phyloP scores from a whole-genome alignment of 2,888 invertebrate species.

The Zhengitettix transpicula region DNA sequence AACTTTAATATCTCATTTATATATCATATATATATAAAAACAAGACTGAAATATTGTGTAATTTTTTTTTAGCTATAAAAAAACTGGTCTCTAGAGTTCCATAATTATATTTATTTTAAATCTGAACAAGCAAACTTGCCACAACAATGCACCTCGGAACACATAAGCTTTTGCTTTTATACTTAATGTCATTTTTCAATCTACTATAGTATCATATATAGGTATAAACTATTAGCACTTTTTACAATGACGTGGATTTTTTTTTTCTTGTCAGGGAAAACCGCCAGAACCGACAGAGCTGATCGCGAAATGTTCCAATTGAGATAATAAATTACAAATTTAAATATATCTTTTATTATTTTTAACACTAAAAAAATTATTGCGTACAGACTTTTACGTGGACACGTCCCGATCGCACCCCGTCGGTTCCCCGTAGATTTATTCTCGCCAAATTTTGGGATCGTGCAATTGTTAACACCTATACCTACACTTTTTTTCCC shows the following conservation, averaged over 20 bases:
- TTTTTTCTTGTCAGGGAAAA: too few relatives aligned
- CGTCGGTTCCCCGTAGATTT: too few relatives aligned
- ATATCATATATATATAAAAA: constrained; percentile 5
- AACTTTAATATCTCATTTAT: constrained; percentile 4
- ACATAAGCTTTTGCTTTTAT: constrained; percentile 9
- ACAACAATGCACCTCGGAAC: constrained; percentile 9
- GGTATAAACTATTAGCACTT: constrained; percentile 3
- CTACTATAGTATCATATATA: constrained; percentile 4
- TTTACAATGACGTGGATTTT: constrained; percentile 4
- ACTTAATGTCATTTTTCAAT: constrained; percentile 3
- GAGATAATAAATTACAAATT: too few relatives aligned
- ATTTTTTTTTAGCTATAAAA: constrained; percentile 3
- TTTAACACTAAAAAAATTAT: too few relatives aligned
- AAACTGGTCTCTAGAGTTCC: constrained; percentile 4
- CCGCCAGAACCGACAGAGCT: too few relatives aligned
- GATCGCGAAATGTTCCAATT: too few relatives aligned
- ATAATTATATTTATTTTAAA: constrained; percentile 9
- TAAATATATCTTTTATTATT: too few relatives aligned
- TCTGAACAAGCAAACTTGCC: constrained; percentile 9
- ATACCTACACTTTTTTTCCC: neutral
- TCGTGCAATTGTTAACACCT: neutral
- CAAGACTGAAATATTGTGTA: constrained; percentile 7
- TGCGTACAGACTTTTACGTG: too few relatives aligned
- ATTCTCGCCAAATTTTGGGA: neutral
- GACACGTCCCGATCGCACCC: too few relatives aligned